These are phyloP conservation scores for Saguinus imperator DNA, from an alignment of 2,113 vertebrate genomes.

Conservation along the genomic window DNA sequence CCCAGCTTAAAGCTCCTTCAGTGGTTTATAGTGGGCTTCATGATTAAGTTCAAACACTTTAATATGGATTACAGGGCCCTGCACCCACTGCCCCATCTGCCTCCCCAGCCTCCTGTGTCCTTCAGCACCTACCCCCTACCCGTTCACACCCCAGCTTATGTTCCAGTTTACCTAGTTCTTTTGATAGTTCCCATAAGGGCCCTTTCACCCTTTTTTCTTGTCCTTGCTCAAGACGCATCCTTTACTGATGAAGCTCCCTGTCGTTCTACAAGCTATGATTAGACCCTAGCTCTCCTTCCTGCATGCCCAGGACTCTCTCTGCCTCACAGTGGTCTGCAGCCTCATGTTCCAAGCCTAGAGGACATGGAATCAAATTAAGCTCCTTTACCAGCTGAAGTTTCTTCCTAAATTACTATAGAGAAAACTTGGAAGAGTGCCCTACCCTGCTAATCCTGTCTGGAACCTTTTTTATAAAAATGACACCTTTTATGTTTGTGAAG, in stretches of 20 bases:
- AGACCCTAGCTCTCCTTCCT: background rate
- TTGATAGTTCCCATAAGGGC: background rate
- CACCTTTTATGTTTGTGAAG: background rate
- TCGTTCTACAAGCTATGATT: background rate
- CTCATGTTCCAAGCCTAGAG: background rate
- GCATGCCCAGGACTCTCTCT: background rate
- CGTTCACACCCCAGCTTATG: background rate
- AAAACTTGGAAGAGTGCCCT: background rate
- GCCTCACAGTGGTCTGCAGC: background rate
- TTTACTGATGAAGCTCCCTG: background rate
- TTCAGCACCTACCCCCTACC: fast-evolving
- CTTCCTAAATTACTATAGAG: background rate
- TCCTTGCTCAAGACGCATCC: background rate
- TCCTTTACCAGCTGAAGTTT: background rate
- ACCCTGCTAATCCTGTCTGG: background rate
- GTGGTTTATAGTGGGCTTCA: background rate
- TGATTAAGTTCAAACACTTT: background rate
- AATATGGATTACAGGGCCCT: background rate
- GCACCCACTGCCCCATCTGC: background rate
- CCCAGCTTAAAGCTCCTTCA: background rate
- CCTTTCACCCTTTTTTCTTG: background rate
- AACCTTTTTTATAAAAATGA: background rate
- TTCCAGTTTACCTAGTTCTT: background rate
- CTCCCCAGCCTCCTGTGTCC: background rate
- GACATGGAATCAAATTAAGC: background rate